phyloP scores from a whole-genome alignment of 2,113 vertebrate species.

The Toxostoma redivivum region DNA sequence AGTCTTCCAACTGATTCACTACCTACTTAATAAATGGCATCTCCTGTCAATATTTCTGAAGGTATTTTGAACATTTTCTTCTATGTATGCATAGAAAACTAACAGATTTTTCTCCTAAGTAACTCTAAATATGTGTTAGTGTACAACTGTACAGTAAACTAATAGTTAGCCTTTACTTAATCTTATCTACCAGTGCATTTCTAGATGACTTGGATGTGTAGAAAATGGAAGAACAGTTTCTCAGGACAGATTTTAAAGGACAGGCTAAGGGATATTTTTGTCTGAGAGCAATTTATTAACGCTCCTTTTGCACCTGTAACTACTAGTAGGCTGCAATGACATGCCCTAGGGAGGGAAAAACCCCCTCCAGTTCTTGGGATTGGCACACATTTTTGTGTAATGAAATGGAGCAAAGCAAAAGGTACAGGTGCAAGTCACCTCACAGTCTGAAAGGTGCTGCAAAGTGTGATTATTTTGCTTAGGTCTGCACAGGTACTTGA shows the following conservation, averaged over 20 bases:
- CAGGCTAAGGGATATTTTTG: not conserved
- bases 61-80: not conserved
- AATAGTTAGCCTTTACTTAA: not conserved
- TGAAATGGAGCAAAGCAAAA: not conserved
- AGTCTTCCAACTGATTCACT: not conserved
- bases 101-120: not conserved
- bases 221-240: not conserved
- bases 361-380: not conserved
- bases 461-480: not conserved
- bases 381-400: not conserved
- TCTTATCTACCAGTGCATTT: not conserved
- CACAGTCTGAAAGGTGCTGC: not conserved
- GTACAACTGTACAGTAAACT: not conserved
- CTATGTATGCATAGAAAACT: not conserved
- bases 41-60: not conserved
- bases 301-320: not conserved
- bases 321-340: not conserved
- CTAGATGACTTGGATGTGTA: not conserved
- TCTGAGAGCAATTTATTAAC: not conserved
- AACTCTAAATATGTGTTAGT: not conserved
- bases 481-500: accelerated
- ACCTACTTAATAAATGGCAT: not conserved
- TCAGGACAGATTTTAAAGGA: not conserved
- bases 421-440: not conserved
- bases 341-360: not conserved